Base-by-base conservation (phyloP, 2,797 vertebrate genomes). In the Aplochiton taeniatus region DNA sequence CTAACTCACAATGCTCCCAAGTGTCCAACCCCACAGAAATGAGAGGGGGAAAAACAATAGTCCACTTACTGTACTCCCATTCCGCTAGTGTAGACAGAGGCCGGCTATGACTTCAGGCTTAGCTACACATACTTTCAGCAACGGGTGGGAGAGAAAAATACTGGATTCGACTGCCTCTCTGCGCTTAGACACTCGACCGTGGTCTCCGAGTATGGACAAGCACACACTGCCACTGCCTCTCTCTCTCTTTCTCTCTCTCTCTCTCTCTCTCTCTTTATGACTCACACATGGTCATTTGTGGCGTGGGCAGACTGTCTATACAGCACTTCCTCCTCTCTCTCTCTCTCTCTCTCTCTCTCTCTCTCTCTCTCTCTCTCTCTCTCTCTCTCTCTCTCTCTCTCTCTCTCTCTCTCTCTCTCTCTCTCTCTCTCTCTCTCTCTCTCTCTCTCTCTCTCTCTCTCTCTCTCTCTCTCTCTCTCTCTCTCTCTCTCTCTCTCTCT, bases 231-330 rank as follows among this genome's bases (percentile, higher is more conserved):
- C 53, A 56, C 19, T 41, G 48, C 69, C 45, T 65, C 62, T 58
- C 70, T 75, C 61, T 80, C 63, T 74, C 69, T 31, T 14, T 64
- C 45, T 18, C 65, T 69, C 69, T 44, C 17, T 64, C 51, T 18
- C 65, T 69, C 69, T 44, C 53, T 61, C 19, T 41, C 53, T 72
- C 45, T 65, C 62, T 60, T 76, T 74, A 69, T 88, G 89, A 89
- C 81, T 90, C 83, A 87, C 64, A 72, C 61, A 63, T 81, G 76
- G 47, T 81, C 55, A 69, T 75, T 69, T 69, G 70, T 12, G 51
- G 45, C 69, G 73, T 76, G 80, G 82, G 84, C 82, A 85, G 49
- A 9, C 47, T 66, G 50, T 19, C 46, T 3, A 47, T 62, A 20
- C 31, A 63, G 53, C 61, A 68, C 51, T 68, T 54, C 64, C 68